phyloP scores from a whole-genome alignment of 1,140 invertebrate genomes.

The Cotesia glomerata region DNA sequence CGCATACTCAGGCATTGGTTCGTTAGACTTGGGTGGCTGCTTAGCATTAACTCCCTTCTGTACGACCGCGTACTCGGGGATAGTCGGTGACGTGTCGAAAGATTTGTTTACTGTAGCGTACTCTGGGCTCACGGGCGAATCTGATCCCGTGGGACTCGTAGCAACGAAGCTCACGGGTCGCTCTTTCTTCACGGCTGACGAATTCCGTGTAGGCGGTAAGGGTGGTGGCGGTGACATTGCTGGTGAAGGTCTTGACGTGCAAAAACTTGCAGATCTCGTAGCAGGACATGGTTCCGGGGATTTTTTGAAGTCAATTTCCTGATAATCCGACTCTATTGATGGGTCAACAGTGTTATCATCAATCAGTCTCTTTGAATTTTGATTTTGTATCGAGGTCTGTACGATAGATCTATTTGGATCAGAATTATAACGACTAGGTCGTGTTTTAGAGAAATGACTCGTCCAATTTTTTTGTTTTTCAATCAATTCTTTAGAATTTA shows the following conservation, averaged over 20 bases:
- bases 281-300: conserved; percentile 39
- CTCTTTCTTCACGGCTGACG: conserved; percentile 49
- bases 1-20: conserved; percentile 55
- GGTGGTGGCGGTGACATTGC: conserved; percentile 49
- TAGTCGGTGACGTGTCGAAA: conserved; percentile 49
- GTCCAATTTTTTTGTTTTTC: conserved; percentile 92
- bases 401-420: conserved; percentile 67
- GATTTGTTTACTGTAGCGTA: conserved; percentile 57
- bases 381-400: conserved; percentile 51
- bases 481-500: conserved; percentile 84
- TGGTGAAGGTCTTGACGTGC: conserved; percentile 46
- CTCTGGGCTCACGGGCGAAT: conserved; percentile 48
- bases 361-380: conserved; percentile 43
- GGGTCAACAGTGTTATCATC: conserved; percentile 22
- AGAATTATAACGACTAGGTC: conserved; percentile 69
- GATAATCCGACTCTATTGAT: conserved; percentile 34
- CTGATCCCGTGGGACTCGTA: conserved; percentile 41
- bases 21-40: conserved; percentile 3
- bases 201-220: conserved; percentile 51
- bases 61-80: conserved; percentile 58
- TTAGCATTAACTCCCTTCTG: conserved; percentile 43
- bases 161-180: conserved; percentile 48
- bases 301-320: conserved; percentile 38
- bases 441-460: conserved; percentile 82
- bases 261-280: conserved; percentile 56